These are phyloP conservation scores for Notodonta dromedarius DNA, from an alignment of 2,888 invertebrate species.

Conservation along the genomic window DNA sequence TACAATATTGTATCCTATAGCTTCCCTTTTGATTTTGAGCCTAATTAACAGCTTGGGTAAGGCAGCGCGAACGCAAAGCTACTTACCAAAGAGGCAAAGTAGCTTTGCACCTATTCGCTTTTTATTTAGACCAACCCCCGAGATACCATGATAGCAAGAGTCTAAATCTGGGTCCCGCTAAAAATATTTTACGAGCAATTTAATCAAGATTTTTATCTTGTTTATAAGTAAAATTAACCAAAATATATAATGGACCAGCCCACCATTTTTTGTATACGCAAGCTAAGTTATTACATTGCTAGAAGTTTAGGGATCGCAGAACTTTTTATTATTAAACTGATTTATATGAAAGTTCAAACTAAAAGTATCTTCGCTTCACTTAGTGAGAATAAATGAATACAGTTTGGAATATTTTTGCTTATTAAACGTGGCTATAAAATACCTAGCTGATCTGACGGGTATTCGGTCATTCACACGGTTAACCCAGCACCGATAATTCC, in stretches of 20 bases:
- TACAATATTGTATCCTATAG: no score
- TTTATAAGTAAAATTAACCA: constrained; percentile 39
- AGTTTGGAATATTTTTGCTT: neutral
- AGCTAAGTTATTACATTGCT: constrained; percentile 27
- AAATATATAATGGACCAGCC: constrained; percentile 28
- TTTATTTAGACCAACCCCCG: constrained; percentile 10
- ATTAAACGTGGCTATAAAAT: neutral
- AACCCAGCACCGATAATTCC: no score
- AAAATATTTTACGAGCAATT: constrained; percentile 50
- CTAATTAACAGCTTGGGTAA: no score
- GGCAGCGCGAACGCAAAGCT: no score
- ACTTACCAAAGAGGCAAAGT: no score
- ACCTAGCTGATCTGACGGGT: no score
- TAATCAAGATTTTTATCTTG: constrained; percentile 49
- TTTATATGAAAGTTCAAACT: constrained; percentile 22
- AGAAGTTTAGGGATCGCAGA: constrained; percentile 21
- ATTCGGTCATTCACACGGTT: no score
- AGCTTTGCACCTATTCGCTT: constrained; percentile 6
- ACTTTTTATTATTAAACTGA: constrained; percentile 18
- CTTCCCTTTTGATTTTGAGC: no score
- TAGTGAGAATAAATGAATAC: neutral
- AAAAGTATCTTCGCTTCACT: constrained; percentile 12
- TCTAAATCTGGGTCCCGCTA: constrained; percentile 27
- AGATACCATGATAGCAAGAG: constrained; percentile 38
- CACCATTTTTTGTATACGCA: constrained; percentile 18